These are phyloP conservation scores for Vulpes vulpes DNA, from an alignment of 2,113 vertebrate genomes.

Conservation along the genomic window DNA sequence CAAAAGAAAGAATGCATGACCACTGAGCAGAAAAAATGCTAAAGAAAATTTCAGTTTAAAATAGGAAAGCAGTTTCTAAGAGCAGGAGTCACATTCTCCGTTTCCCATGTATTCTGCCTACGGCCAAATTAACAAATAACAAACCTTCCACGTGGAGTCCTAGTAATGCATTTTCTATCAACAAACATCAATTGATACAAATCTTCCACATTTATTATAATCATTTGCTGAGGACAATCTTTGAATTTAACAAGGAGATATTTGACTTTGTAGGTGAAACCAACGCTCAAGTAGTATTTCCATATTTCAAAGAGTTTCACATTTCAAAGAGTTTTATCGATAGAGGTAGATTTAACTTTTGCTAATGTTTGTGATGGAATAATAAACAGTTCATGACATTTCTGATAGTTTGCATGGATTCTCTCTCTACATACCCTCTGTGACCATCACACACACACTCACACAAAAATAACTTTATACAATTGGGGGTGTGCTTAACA, in stretches of 20 bases:
- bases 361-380: not conserved
- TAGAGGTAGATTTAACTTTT: not conserved
- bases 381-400: not conserved
- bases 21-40: not conserved
- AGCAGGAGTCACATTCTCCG: not conserved
- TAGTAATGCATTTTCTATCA: not conserved
- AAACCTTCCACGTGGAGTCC: not conserved
- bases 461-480: not conserved
- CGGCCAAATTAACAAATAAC: not conserved
- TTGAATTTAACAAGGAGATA: conserved; percentile 9
- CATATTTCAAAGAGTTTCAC: not conserved
- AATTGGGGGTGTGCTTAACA: not conserved
- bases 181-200: not conserved
- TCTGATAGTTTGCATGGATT: not conserved
- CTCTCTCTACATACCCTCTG: not conserved
- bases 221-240: not conserved
- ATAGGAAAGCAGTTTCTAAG: not conserved
- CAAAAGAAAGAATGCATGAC: not conserved
- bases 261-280: conserved; percentile 24
- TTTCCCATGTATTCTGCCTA: not conserved
- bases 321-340: not conserved
- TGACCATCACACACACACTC: not conserved
- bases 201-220: conserved; percentile 8
- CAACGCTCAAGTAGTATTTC: not conserved
- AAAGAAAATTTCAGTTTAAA: not conserved